Conservation (phyloP, 1,140 invertebrate genomes). For the Ectropis grisescens region DNA sequence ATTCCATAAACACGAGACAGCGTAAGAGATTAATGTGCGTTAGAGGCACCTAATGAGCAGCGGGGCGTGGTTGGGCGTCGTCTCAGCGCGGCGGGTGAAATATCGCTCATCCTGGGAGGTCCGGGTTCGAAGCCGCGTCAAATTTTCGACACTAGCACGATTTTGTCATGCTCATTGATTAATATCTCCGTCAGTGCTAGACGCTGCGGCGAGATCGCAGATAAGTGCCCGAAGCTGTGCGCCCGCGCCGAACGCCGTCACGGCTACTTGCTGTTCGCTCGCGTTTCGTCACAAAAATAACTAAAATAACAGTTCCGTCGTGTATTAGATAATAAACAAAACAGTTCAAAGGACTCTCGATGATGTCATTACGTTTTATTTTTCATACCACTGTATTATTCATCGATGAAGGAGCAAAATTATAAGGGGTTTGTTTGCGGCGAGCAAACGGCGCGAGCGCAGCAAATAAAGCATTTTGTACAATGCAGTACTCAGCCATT, state of each 20-base stretch:
- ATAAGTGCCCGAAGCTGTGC: constrained; percentile 28
- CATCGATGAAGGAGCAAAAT: too few relatives aligned
- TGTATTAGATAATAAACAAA: too few relatives aligned
- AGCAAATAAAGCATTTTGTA: constrained; percentile 47
- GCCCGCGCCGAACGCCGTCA: constrained; percentile 15
- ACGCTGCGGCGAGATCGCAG: constrained; percentile 32
- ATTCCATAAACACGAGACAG: too few relatives aligned
- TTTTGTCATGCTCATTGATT: constrained; percentile 60
- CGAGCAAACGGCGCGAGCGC: constrained; percentile 21
- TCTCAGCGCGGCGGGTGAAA: constrained; percentile 42
- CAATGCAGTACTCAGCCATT: constrained; percentile 37
- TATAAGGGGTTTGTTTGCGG: constrained; percentile 39
- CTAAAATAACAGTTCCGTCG: background rate
- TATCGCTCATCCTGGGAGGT: constrained; percentile 61
- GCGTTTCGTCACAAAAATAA: background rate
- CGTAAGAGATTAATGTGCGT: constrained; percentile 45
- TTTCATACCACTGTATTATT: too few relatives aligned
- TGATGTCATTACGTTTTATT: too few relatives aligned
- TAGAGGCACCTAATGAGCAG: constrained; percentile 56
- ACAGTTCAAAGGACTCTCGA: too few relatives aligned
- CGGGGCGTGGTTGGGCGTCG: constrained; percentile 51
- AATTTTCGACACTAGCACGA: constrained; percentile 62
- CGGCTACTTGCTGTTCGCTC: constrained; percentile 5
- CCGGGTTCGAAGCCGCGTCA: constrained; percentile 34
- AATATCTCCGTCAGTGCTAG: constrained; percentile 35